Base-by-base conservation (phyloP, 2,888 invertebrate species). In the Drosophila kambysellisi region DNA sequence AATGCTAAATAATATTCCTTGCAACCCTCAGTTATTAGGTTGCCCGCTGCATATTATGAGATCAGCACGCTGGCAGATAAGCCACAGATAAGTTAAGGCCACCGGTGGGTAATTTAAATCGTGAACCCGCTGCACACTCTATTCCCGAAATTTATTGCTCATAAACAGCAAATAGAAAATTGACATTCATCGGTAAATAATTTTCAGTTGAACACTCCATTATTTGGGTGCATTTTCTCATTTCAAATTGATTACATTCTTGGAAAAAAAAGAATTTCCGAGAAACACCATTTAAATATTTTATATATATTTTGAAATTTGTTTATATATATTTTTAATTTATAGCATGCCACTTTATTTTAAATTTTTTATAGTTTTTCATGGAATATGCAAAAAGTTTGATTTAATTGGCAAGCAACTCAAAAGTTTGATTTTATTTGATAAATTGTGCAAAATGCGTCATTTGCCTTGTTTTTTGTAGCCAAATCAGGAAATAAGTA, bases 1-100 rank as follows among this genome's bases (percentile, higher is more conserved):
- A 78, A 68, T 78, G 73, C 67, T 80, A 70, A 76, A 70, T 54
- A 62, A 72, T 66, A 64, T 64, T 57, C 66, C 15, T 4, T 15
- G 29, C 15, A 78, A 66, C 71, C 62, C 61, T 41, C 41, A 54
- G 61, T 51, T 70, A 74, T 62, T 64, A 48, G 51, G 56, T 69
- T 71, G 52, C 20, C 51, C 57, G 51, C 17, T 64, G 63, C 70
- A 54, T 57, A 57, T 32, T 32, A 63, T 70, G 65, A 71, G 70
- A 70, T 63, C 57, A 56, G 51, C 48, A 17, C 51, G 50, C 70
- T 54, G 70, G 64, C 74, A 74, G 74, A 74, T 65, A 74, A 74
- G 52, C 74, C 56, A 39, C 39, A 46, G 25, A 25, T 39, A 46
- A 35, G 74, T 46, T 74, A 48, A 52, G 64, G 51, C 29, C 53